Evolutionary conservation across 2,113 vertebrate species (phyloP).

Genomic region (Gallinago paraguaiae): DNA sequence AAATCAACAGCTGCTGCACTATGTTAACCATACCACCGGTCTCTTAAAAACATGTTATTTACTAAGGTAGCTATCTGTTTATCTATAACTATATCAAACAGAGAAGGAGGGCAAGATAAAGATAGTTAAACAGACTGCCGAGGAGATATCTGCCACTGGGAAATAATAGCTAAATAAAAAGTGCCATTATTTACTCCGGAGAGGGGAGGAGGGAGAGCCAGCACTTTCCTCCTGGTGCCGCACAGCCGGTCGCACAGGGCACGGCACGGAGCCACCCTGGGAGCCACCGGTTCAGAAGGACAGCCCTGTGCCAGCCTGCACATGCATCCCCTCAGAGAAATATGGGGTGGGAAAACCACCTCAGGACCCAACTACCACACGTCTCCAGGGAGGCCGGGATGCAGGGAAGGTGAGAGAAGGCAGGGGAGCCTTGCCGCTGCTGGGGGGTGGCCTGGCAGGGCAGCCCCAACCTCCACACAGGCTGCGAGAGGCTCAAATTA

Average conservation of each 20-base stretch:
- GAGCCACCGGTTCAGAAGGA: background rate
- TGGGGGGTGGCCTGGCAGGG: background rate
- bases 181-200: conserved; percentile 58
- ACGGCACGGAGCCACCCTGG: background rate
- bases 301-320: background rate
- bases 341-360: no score
- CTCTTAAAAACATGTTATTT: conserved; percentile 72
- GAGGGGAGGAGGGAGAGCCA: background rate
- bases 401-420: background rate
- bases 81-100: conserved; percentile 69
- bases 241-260: background rate
- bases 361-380: rapidly evolving
- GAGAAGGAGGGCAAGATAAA: conserved; percentile 63
- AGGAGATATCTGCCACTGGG: conserved; percentile 63
- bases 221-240: background rate
- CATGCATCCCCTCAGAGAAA: background rate
- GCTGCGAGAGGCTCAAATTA: background rate
- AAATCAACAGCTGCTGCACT: conserved; percentile 73
- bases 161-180: conserved; percentile 73
- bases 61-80: conserved; percentile 73
- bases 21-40: conserved; percentile 52
- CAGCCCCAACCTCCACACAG: background rate
- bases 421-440: background rate
- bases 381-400: background rate
- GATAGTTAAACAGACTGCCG: conserved; percentile 64